Conservation (phyloP, 2,113 vertebrate species). For the Mormyrus iriodes region DNA sequence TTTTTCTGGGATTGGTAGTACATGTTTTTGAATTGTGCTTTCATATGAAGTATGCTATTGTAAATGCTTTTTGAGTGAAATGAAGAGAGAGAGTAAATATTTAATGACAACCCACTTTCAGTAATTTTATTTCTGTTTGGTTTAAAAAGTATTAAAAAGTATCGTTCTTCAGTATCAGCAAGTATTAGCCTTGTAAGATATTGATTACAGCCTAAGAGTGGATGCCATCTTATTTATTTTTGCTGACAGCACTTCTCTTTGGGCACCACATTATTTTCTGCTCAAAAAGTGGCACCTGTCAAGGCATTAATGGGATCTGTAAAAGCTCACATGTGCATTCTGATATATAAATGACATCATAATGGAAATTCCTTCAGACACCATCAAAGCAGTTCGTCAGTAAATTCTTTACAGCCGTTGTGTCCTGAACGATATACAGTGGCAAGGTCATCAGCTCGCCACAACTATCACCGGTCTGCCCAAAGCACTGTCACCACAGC, state of each 20-base stretch:
- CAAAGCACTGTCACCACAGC: not conserved
- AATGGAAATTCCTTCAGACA: constrained; percentile 3
- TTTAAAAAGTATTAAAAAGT: not conserved
- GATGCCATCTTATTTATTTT: not conserved
- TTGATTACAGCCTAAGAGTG: constrained; percentile 1
- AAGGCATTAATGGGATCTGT: not conserved
- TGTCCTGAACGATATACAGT: not conserved
- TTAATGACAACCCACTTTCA: constrained; percentile 19
- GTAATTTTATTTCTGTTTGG: not conserved
- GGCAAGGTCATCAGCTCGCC: not conserved
- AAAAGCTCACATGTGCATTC: not conserved
- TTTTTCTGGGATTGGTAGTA: not conserved
- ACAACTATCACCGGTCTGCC: not conserved
- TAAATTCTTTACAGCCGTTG: not conserved
- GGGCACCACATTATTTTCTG: not conserved
- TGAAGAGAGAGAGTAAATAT: constrained; percentile 3
- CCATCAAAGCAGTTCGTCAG: not conserved
- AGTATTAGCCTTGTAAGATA: not conserved
- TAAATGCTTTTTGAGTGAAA: not conserved
- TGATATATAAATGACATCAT: not conserved
- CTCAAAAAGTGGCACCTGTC: constrained; percentile 2
- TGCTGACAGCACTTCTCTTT: not conserved
- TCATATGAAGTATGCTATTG: not conserved
- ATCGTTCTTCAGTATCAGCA: constrained; percentile 1
- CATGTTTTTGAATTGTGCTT: not conserved